Percentiles rank a stretch among this genome's conserved stretches.
phyloP scores from a whole-genome alignment of 2,113 vertebrate genomes.

The Noctilio leporinus region DNA sequence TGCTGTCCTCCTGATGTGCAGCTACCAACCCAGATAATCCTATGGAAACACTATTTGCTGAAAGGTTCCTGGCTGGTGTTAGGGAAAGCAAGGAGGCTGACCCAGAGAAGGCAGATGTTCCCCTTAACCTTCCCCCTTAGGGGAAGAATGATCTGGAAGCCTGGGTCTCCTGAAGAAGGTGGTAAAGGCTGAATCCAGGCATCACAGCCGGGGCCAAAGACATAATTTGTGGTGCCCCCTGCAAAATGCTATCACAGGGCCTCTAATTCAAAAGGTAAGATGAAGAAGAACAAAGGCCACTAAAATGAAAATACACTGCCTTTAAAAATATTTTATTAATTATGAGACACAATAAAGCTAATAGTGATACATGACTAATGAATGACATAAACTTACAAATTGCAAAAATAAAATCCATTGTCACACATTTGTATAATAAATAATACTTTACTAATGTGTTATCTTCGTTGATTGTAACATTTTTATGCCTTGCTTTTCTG shows the following conservation, averaged over 20 bases:
- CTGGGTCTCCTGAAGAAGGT: background rate
- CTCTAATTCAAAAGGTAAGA: background rate
- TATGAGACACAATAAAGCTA: background rate
- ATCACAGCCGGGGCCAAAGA: background rate
- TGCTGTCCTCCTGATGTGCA: background rate
- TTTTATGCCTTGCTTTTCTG: background rate
- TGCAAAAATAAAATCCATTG: background rate
- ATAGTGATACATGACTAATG: background rate
- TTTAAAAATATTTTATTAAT: background rate
- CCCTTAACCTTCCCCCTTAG: background rate
- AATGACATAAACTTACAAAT: background rate
- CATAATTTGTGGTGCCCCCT: background rate
- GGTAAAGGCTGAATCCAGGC: background rate
- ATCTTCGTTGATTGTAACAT: background rate
- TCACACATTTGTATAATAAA: background rate
- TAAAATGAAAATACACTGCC: background rate
- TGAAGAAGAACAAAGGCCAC: background rate
- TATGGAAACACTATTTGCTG: background rate
- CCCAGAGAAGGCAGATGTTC: background rate
- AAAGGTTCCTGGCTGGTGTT: background rate
- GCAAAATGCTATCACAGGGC: background rate
- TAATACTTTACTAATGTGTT: background rate
- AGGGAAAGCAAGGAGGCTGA: background rate
- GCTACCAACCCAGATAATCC: too few species aligned
- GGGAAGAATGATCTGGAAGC: background rate